Base-by-base conservation (phyloP, 2,113 vertebrate species). In the Ictalurus furcatus region DNA sequence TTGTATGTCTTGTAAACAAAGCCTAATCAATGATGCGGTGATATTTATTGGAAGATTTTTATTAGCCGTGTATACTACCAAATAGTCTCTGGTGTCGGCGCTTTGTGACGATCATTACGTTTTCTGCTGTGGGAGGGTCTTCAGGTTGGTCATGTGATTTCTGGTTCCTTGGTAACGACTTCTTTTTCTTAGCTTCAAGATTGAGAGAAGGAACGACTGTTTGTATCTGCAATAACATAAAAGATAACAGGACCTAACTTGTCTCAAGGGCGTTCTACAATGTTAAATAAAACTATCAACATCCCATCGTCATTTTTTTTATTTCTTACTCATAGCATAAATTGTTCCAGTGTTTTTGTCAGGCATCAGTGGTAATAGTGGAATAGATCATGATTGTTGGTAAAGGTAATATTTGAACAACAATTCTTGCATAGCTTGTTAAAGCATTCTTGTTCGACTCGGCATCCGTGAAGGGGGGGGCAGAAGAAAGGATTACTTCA, bases 361-460 rank as follows among this genome's bases (percentile, higher is more conserved):
- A 56, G 59, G 80, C 78, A 5, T 28, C 30, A 14, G 63, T 61
- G 67, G 67, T 5, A 25, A 74, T 0, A 16, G 59, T 65, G 25
- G 34, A 40, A 12, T 54, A 0, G 44, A 34, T 88, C 71, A 61
- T 48, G 30, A 54, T 71, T 88, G 78, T 82, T 40, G 14, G 30
- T 82, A 56, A 56, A 81, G 14, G 58, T 65, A 58, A 87, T 65
- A 17, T 67, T 87, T 87, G 30, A 44, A 87, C 30, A 63, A 34
- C 19, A 87, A 2, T 69, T 34, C 76, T 23, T 71, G 86, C 74
- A 67, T 80, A 23, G 8, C n/a, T 56, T 67, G 85, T 61, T 79
- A 25, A 87, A 65, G 73, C 37, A n/a, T 63, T 79, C 74, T 65
- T 65, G 25, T 48, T 48, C 2, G 56, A 87, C 73, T 79, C 40